Conservation (phyloP, 2,113 vertebrate species). For the Psittacula cyanocephala region DNA sequence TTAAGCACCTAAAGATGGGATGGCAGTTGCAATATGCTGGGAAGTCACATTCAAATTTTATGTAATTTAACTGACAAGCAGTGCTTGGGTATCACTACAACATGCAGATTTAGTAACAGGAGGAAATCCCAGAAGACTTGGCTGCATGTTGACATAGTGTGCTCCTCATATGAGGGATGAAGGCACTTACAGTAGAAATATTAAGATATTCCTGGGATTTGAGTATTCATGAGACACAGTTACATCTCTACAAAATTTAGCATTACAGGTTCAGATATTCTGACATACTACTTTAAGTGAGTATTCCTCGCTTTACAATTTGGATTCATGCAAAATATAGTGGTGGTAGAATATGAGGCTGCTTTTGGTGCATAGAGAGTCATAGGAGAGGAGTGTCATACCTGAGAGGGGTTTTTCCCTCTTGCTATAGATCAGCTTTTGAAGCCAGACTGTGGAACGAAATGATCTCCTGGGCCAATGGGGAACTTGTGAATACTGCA, state of each 20-base stretch:
- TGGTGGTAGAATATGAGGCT: background rate
- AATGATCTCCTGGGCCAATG: background rate
- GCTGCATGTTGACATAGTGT: background rate
- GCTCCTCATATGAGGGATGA: background rate
- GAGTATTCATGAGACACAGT: background rate
- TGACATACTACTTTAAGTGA: background rate
- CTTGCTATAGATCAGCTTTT: background rate
- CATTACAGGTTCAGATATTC: background rate
- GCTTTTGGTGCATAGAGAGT: background rate
- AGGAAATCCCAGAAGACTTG: background rate
- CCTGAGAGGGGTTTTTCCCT: background rate
- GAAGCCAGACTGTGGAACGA: background rate
- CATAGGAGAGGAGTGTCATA: background rate
- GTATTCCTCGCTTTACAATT: background rate
- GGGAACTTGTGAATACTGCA: background rate
- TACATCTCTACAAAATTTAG: background rate
- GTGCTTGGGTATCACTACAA: background rate
- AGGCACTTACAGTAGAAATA: background rate
- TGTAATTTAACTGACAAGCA: background rate
- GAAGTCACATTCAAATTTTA: background rate
- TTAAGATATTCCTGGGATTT: background rate
- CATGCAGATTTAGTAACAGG: background rate
- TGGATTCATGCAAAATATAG: background rate
- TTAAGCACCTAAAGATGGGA: background rate
- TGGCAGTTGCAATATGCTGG: background rate